Evolutionary conservation across 1,140 invertebrate species (phyloP).

Genomic region (Telenomus remus): DNA sequence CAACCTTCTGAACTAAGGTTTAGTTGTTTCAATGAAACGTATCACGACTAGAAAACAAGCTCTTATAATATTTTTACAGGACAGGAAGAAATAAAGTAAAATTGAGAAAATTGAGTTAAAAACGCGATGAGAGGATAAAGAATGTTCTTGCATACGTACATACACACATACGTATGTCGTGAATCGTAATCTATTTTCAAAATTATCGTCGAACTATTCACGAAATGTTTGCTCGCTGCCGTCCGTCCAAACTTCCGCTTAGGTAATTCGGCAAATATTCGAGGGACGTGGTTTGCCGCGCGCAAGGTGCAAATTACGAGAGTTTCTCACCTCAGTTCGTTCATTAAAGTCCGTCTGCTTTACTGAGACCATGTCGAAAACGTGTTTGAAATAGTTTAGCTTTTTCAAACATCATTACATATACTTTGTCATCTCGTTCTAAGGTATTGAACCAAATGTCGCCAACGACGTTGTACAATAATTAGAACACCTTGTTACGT

Average conservation of each 20-base stretch:
- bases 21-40: too few species aligned
- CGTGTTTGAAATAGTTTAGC: conserved; percentile 57
- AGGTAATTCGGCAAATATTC: conserved; percentile 66
- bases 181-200: conserved; percentile 50
- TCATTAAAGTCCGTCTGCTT: conserved; percentile 61
- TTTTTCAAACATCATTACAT: conserved; percentile 23
- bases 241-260: conserved; percentile 63
- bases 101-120: too few species aligned
- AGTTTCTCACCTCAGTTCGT: conserved; percentile 60
- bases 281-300: conserved; percentile 56
- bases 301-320: conserved; percentile 62
- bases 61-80: too few species aligned
- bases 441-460: conserved; percentile 38
- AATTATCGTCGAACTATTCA: conserved; percentile 61
- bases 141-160: too few species aligned
- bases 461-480: too few species aligned
- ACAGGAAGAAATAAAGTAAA: too few species aligned
- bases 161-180: conserved; percentile 2
- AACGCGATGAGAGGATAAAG: too few species aligned
- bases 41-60: too few species aligned
- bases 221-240: conserved; percentile 59
- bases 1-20: too few species aligned
- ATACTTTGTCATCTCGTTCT: too few species aligned
- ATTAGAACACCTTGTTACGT: too few species aligned
- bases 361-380: conserved; percentile 39